Percentiles rank a stretch among this genome's conserved stretches.
phyloP scores from a whole-genome alignment of 2,113 vertebrate genomes.

The Carlito syrichta region DNA sequence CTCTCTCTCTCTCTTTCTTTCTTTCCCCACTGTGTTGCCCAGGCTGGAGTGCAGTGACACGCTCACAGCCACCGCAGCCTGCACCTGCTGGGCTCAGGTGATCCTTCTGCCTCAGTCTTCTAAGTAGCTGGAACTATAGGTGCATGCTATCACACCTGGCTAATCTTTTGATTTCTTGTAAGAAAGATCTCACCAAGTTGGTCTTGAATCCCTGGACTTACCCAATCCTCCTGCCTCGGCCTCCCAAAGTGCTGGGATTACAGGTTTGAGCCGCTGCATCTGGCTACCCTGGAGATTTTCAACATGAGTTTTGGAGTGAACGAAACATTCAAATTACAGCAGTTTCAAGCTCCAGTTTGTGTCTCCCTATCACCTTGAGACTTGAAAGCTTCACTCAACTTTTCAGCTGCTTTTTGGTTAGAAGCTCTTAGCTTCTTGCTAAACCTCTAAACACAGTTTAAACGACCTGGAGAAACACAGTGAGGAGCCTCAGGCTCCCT shows the following conservation, averaged over 20 bases:
- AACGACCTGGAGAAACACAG: neutral
- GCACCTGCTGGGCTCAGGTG: neutral
- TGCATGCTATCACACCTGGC: neutral
- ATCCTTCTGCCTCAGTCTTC: neutral
- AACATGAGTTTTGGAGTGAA: neutral
- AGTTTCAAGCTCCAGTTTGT: neutral
- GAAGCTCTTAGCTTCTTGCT: neutral
- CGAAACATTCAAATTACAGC: neutral
- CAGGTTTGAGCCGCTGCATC: neutral
- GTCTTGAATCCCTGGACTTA: neutral
- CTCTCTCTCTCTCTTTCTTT: too few species aligned
- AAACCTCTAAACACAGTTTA: neutral
- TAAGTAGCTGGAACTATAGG: neutral
- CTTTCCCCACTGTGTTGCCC: neutral
- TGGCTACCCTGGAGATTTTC: neutral
- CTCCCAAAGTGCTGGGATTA: neutral
- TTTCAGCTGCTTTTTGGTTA: neutral
- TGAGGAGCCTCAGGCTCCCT: neutral
- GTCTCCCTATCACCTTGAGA: neutral
- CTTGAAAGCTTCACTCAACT: neutral
- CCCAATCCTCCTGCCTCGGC: neutral
- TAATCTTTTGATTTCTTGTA: neutral
- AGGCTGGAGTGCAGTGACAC: neutral
- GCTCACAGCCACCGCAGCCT: neutral
- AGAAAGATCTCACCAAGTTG: neutral